Base-by-base conservation (phyloP, 1,140 invertebrate species). In the Amyelois transitella region DNA sequence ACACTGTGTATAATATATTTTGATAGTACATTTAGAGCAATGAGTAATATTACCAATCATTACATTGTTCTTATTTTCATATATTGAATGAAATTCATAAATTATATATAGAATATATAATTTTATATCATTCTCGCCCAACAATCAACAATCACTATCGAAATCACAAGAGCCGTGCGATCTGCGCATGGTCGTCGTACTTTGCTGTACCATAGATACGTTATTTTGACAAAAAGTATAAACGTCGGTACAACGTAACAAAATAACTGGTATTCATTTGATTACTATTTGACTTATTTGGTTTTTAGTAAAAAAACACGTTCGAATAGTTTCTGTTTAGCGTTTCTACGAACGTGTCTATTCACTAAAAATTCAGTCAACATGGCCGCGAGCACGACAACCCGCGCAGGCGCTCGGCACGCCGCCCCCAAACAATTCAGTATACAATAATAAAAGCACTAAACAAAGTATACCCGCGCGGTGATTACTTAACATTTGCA, bases 1-100 rank as follows among this genome's bases (percentile, higher is more conserved):
- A 88, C 85, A 88, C 85, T 85, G 85, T 88, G 85, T 88, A 88
- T 88, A 88, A 86, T 88, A 88, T 88, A 88, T 85, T 86, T 85
- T 85, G 81, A 88, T 86, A 88, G 80, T 86, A 88, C 85, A 88
- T 86, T 86, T 86, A 88, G 82, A 88, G 85, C 85, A 88, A 83
- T 88, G 75, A 88, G 82, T 88, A 88, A 88, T 87, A 88, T 88
- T 86, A 86, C 82, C 82, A 82, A 88, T 86, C 75, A 86, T 84
- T 88, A 86, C 82, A 85, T 85, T 83, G 78, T 88, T 86, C 79
- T 86, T 88, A 88, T 74, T 76, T 72, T 75, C 73, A 82, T 83
- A 86, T 78, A 86, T 81, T 74, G 81, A 84, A 87, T 81, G 78
- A 86, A 86, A 80, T 84, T 60, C 73, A 82, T 85, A 85, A 86